Evolutionary conservation across 1,140 invertebrate species (phyloP).

Genomic region (Trypoxylus dichotomus): DNA sequence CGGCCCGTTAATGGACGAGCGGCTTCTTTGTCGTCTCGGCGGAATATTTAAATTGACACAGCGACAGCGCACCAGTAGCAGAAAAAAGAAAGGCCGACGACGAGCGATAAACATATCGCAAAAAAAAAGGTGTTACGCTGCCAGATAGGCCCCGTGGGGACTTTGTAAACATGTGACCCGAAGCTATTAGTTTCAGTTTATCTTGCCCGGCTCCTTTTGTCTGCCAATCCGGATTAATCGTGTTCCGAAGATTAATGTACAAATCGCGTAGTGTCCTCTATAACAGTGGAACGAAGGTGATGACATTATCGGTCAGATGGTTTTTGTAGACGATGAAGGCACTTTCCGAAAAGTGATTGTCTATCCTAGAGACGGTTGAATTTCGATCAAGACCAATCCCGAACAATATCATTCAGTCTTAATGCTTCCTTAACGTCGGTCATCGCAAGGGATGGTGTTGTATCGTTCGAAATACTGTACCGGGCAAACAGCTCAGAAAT

Average conservation of each 20-base stretch:
- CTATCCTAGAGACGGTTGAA: too few relatives aligned
- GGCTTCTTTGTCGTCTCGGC: background rate
- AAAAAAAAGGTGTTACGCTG: background rate
- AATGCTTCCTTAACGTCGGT: too few relatives aligned
- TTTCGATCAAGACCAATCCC: too few relatives aligned
- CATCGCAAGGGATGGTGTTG: too few relatives aligned
- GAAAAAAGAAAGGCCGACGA: background rate
- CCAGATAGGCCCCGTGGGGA: background rate
- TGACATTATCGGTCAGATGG: too few relatives aligned
- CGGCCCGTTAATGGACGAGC: background rate
- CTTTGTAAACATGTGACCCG: background rate
- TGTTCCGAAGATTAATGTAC: background rate
- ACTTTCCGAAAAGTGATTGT: too few relatives aligned
- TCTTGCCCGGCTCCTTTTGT: background rate
- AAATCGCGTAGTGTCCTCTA: background rate
- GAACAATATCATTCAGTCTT: too few relatives aligned
- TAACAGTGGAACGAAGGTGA: background rate
- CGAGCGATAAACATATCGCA: background rate
- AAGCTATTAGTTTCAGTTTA: constrained; percentile 2
- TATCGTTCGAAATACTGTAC: too few relatives aligned
- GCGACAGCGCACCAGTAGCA: background rate
- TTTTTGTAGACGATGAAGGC: too few relatives aligned
- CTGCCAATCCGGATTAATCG: background rate
- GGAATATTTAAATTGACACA: background rate
- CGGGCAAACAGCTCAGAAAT: too few relatives aligned